Evolutionary conservation across 2,888 invertebrate species (phyloP), one percentile per base, ranked within the genome.

Genomic region (Poecilus cupreus): DNA sequence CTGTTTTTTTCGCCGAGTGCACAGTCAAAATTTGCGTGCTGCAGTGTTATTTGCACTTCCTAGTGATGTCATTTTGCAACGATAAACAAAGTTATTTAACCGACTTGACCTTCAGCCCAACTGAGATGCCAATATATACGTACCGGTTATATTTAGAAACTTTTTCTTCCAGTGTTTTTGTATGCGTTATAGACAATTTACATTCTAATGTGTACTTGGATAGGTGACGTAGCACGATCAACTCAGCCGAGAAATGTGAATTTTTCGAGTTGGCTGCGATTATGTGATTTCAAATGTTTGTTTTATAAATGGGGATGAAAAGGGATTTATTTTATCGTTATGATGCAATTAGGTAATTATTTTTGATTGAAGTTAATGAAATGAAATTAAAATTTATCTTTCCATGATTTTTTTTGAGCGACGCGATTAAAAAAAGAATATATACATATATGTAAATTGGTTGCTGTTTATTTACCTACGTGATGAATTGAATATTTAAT

Each of bases 61-160:
- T 75, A 3, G 18, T 75, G 75, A 75, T 51, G 51, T 51, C 75
- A 75, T 51, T 51, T 10, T 75, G 75, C 75, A 51, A 18, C 16
- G 75, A 75, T 75, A 75, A 75, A 75, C 75, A 75, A 32, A 51
- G 51, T 75, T 75, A 54, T 75, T 75, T 75, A 75, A 75, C 32
- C 32, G 75, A 13, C 16, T 49, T 75, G 49, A 75, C 75, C 75
- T 75, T 51, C 51, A 72, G 32, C 8, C 32, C 8, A 26, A 10
- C 22, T 75, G 18, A 75, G 49, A 68, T 72, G 72, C 24, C 11
- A 24, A 13, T 43, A 22, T n/a, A 43, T 24, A 72, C 68, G 4
- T 32, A 32, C 32, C 4, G 39, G 22, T 72, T 72, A 72, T 46
- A 72, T 72, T 46, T 72, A 72, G 72, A 72, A 11, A 72, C 72